Conservation (phyloP, 2,113 vertebrate species). For the Rhea americana region DNA sequence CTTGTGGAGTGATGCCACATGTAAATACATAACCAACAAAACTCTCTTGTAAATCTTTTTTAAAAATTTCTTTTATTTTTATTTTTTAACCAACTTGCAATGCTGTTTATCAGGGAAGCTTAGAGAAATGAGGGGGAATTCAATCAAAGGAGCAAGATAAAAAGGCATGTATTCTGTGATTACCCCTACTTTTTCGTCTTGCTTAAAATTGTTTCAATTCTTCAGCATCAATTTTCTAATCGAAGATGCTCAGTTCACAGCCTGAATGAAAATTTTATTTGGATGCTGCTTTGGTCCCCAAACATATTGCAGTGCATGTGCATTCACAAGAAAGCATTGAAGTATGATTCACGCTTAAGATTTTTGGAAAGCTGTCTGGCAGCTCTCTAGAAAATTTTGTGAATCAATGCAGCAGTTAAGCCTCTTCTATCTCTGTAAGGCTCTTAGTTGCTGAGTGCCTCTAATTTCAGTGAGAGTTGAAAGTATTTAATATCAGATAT, state of each 20-base stretch:
- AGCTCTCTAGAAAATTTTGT: constrained; percentile 47
- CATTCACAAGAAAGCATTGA: background rate
- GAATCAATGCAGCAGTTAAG: constrained; percentile 21
- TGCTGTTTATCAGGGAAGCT: constrained; percentile 80
- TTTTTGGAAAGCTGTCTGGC: constrained; percentile 43
- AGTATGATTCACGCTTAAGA: background rate
- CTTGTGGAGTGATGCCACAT: constrained; percentile 79
- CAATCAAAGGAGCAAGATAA: constrained; percentile 14
- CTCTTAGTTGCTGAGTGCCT: constrained; percentile 50
- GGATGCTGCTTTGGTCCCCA: constrained; percentile 25
- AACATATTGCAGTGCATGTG: background rate
- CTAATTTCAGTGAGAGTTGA: background rate
- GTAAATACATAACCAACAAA: constrained; percentile 75
- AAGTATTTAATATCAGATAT: constrained; percentile 30
- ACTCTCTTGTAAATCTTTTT: constrained; percentile 73
- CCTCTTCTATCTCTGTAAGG: constrained; percentile 55
- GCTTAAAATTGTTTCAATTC: background rate
- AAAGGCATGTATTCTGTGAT: constrained; percentile 13
- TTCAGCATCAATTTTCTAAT: constrained; percentile 7
- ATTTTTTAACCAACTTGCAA: constrained; percentile 75
- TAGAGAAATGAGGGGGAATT: constrained; percentile 50
- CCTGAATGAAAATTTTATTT: background rate
- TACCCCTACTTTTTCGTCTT: constrained; percentile 7
- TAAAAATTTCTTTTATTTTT: background rate
- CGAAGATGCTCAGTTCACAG: background rate